phyloP scores from a whole-genome alignment of 53 echinoderm and acorn worm genomes.

The Apostichopus leukothele region DNA sequence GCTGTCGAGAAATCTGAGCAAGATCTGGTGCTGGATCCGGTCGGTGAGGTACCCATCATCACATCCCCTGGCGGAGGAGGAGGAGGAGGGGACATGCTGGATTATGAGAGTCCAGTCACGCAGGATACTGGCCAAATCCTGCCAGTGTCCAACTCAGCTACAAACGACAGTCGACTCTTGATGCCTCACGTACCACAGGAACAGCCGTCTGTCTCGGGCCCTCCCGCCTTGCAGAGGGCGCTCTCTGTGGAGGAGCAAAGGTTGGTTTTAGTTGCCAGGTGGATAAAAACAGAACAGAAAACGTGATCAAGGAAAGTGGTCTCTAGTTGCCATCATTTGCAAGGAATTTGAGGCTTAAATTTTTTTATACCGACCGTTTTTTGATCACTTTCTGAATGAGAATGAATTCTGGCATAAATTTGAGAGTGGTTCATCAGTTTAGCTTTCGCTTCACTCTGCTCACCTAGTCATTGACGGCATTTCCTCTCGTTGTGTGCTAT shows the following conservation, averaged over 20 bases:
- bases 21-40: background rate
- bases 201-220: background rate
- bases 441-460: too few species aligned
- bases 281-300: too few species aligned
- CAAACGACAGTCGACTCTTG: background rate
- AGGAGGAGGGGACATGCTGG: background rate
- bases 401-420: too few species aligned
- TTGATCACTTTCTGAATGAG: too few species aligned
- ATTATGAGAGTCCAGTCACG: background rate
- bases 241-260: slow-evolving; percentile 61
- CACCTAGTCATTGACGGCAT: too few species aligned
- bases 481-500: too few species aligned
- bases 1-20: too few species aligned
- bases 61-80: slow-evolving; percentile 21
- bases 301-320: too few species aligned
- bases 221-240: slow-evolving; percentile 50
- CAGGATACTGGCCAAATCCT: background rate
- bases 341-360: too few species aligned
- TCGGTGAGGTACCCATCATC: background rate
- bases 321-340: too few species aligned
- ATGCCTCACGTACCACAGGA: slow-evolving; percentile 12
- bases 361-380: too few species aligned
- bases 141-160: background rate
- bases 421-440: too few species aligned
- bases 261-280: slow-evolving; percentile 18